Evolutionary conservation across 2,888 invertebrate species (phyloP), one percentile per base, ranked within the genome.

Genomic region (Myopa testacea): DNA sequence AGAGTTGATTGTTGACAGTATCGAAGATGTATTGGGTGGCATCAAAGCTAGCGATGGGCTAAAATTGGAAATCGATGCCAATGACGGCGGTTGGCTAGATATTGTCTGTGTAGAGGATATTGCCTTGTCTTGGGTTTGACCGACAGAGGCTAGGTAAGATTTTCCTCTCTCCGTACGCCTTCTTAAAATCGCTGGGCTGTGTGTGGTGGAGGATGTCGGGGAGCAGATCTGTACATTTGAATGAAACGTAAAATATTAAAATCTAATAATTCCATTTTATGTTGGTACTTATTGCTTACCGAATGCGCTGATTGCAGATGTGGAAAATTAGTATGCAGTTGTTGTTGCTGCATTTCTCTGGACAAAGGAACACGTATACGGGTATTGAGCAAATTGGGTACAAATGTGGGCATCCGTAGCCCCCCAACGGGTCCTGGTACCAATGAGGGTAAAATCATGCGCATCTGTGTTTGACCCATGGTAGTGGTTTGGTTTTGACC

Each of bases 391-490:
- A 89, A 81, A 55, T 89, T 86, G 65, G 89, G 89, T 37, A 87
- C 86, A 77, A 82, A 84, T 50, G 84, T 83, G 45, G 87, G 85
- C 50, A 84, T 85, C 72, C 88, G 89, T 81, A 89, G 85, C 70
- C 90, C 89, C n/a, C 89, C 89, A 78, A 89, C 87, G 73, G 90
- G 89, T 72, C 90, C 86, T 58, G 86, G 86, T 78, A 85, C 83
- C 19, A 88, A 83, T 79, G 86, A 85, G 76, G 89, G 90, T 79
- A 92, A 90, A 86, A 93, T 92, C 85, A 93, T 91, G 83, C 93
- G 90, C 81, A 93, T 92, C 87, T 93, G 93, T 69, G 90, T 89
- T 83, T 89, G 89, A 80, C 89, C 89, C 84, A 92, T 91, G 75
- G 92, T 90, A n/a, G 91, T 90, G 73, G 91, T 89, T 79, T 91